Base-by-base conservation (phyloP, 2,113 vertebrate species). In the Calyptomena viridis region DNA sequence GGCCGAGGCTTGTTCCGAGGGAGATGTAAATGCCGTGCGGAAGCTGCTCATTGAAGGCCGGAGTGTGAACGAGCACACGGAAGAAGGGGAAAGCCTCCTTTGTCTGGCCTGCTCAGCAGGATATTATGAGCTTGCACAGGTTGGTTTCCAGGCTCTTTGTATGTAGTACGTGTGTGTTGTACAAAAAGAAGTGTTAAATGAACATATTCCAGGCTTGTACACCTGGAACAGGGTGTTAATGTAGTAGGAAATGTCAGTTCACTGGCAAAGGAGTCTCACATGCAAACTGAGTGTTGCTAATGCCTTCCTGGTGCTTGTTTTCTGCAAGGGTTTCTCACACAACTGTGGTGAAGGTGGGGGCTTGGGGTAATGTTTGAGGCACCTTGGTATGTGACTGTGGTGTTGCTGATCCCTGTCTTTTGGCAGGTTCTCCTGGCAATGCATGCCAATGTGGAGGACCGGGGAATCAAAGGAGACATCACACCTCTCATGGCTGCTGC, bases 41-140 rank as follows among this genome's bases (percentile, higher is more conserved):
- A 99, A 99, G 97, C 94, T 99, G 95, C 98, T 99, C 58, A 99
- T 99, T 72, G 99, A 99, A 97, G 99, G 99, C n/a, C 98, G 99
- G 35, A 99, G 99, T 91, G 99, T 99, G 93, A 99, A 99, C 64
- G 99, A 99, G 92, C 99, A 99, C 97, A 99, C 99, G 1, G 99
- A 99, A 88, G 99, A 99, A 98, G 99, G 99, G 68, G 99, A 99
- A 94, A 99, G 99, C 97, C 98, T 99, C 87, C 98, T 99, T 92
- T 99, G 99, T 96, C 98, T 99, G 79, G 99, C 99, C 95, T 99
- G 99, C 97, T 99, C 99, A 8, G 99, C 99, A 58, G 99, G 99
- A 82, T 99, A 99, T 97, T 99, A 99, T 97, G 99, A 99, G 98
- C 99, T 99, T 94, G 99, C 99, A 47, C 99, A 99, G 99, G 99